Percentiles rank a stretch among this genome's conserved stretches.
phyloP scores from a whole-genome alignment of 2,888 invertebrate genomes.

The Catocala nupta region DNA sequence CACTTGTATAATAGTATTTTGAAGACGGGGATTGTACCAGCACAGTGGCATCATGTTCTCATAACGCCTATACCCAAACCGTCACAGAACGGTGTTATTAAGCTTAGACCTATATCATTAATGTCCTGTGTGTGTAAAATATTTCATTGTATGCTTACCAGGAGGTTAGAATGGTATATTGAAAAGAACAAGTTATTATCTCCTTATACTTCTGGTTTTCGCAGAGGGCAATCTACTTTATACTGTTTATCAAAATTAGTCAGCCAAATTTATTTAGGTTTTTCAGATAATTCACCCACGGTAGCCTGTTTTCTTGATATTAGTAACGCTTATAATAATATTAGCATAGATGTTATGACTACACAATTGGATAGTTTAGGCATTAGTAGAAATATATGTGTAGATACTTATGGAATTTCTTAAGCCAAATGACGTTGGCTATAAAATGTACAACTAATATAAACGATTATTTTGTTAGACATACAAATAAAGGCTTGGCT shows the following conservation, averaged over 20 bases:
- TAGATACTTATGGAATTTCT: constrained; percentile 41
- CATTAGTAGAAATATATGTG: constrained; percentile 38
- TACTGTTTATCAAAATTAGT: constrained; percentile 29
- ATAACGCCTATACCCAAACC: constrained; percentile 6
- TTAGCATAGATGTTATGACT: constrained; percentile 31
- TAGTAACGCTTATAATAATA: constrained; percentile 53
- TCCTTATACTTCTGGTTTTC: constrained; percentile 23
- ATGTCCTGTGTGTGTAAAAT: constrained; percentile 6
- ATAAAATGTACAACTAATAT: constrained; percentile 15
- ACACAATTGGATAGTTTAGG: constrained; percentile 29
- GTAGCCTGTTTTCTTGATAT: constrained; percentile 51
- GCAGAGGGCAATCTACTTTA: constrained; percentile 22
- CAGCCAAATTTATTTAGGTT: constrained; percentile 31
- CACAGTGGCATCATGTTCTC: not conserved
- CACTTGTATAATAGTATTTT: not conserved
- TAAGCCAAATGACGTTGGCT: constrained; percentile 31
- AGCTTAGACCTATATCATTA: not conserved
- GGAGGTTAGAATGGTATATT: constrained; percentile 30
- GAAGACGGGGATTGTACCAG: not conserved
- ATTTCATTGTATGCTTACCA: not conserved
- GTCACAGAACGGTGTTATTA: not conserved
- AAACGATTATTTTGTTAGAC: constrained; percentile 9
- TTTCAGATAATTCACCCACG: constrained; percentile 28
- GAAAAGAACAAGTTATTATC: constrained; percentile 23
- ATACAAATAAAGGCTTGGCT: constrained; percentile 43